Percentiles rank a stretch among this genome's conserved stretches.
Evolutionary conservation across 2,797 vertebrate species (phyloP).

Genomic region (Tauraco hartlaubi): DNA sequence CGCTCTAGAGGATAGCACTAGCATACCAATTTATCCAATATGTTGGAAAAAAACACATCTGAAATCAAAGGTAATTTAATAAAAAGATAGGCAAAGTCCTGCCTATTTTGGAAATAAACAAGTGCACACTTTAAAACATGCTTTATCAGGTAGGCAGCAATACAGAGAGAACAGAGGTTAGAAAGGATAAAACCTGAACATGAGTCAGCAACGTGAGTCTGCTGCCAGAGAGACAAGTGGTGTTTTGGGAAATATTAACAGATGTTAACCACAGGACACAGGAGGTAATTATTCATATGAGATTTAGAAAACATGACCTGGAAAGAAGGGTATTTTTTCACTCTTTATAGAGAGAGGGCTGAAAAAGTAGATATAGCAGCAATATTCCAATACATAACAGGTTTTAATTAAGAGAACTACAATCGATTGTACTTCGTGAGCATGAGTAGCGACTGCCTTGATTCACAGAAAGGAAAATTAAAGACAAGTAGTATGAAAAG

Average conservation of each 20-base stretch:
- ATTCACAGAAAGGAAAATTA: not conserved
- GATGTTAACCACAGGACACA: conserved; percentile 53
- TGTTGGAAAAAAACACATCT: fast-evolving
- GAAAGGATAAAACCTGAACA: not conserved
- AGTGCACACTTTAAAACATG: not conserved
- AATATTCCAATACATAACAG: not conserved
- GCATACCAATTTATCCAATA: not conserved
- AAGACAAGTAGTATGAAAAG: not conserved
- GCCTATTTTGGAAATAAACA: not conserved
- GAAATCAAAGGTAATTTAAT: not conserved
- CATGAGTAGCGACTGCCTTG: not conserved
- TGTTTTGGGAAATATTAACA: conserved; percentile 9
- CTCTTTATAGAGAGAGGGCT: not conserved
- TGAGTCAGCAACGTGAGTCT: conserved; percentile 14
- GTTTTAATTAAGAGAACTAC: not conserved
- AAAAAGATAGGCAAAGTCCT: not conserved
- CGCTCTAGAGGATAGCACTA: not conserved
- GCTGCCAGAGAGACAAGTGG: conserved; percentile 12
- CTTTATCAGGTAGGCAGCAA: not conserved
- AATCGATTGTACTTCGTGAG: not conserved
- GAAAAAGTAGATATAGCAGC: not conserved
- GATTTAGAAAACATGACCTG: not conserved
- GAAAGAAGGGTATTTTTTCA: not conserved
- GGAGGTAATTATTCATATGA: conserved; percentile 35
- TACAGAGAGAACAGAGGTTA: not conserved